Evolutionary conservation across 1,140 invertebrate species (phyloP), one percentile per base, ranked within the genome.

Genomic region (Drosophila kohkoa): DNA sequence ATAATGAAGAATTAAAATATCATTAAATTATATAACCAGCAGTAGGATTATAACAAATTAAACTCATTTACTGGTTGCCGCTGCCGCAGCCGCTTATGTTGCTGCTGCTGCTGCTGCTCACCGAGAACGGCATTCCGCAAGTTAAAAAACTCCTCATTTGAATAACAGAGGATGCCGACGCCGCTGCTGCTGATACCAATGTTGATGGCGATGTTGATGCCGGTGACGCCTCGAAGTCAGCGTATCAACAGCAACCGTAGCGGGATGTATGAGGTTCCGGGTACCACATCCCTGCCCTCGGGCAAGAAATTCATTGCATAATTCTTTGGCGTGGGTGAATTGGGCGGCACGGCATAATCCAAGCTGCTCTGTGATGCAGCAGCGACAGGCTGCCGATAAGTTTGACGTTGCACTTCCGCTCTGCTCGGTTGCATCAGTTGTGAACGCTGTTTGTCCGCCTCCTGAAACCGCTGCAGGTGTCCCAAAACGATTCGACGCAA

Each of bases 231-330:
- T 66, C 20, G 1, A 11, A 49, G 16, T 45, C 35, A 52, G 41
- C 81, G 86, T 75, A 88, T 87, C 58, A 77, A 54, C 51, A 87
- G 51, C 73, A 87, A 20, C 46, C 74, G 67, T 52, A 91, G 70
- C 65, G 88, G 88, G 74, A 91, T 85, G 66, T 91, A 91, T n/a
- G 88, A 91, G 69, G 88, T 91, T 89, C 88, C 88, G 81, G 88
- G 88, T 85, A 77, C 85, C 57, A 91, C 88, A 85, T 91, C 88
- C 71, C 73, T 71, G 73, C 83, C 88, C 28, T 81, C 78, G 3
- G 88, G 88, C 57, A 91, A 57, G 57, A 91, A 91, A 51, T 91
- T 79, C 54, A 77, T 87, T 2, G 88, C 88, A 69, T 91, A 91
- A 62, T 91, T 90, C 72, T 91, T 91, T 7, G 77, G 79, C n/a